Base-by-base conservation (phyloP, 2,797 vertebrate genomes). In the Ctenopoma multispine region DNA sequence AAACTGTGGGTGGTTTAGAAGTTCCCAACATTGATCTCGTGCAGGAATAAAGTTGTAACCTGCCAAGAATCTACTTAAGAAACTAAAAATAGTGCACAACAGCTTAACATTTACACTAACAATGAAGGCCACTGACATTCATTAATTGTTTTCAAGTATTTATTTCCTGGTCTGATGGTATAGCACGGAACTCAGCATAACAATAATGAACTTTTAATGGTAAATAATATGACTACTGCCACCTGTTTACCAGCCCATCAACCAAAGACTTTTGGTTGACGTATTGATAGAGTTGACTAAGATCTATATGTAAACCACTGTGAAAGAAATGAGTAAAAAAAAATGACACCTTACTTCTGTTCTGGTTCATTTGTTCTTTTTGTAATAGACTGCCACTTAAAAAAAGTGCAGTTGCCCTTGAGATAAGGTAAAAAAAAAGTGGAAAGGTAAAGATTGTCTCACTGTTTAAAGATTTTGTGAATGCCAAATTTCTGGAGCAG, bases 1-100 rank as follows among this genome's bases (percentile, higher is more conserved):
- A 82, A 86, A 84, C 55, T 54, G 80, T 76, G 81, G 79, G 82
- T 47, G 77, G 69, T 41, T 67, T 63, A 60, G 74, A 71, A 82
- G 80, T 86, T 83, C 73, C 79, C 64, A 24, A 21, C 63, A 63
- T 54, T 60, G 59, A 69, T 80, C 47, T 69, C 2, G 31, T 46
- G 41, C 63, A 65, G 72, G 46, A 69, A 49, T 63, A 71, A 76
- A 41, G 70, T 63, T 77, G 57, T 72, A 75, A 72, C 48, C 36
- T 64, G 75, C 67, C 72, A 82, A 67, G 63, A 55, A 62, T 59
- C 54, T 63, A 56, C 23, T 57, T 18, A 18, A 58, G 47, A 49
- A 48, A 40, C 65, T 75, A 77, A 79, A 69, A 81, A 86, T 83
- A 81, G 76, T 14, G 20, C 5, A 29, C 38, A 18, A 4, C 53